Evolutionary conservation across 2,113 vertebrate species (phyloP).

Genomic region (Gasterosteus nipponicus): DNA sequence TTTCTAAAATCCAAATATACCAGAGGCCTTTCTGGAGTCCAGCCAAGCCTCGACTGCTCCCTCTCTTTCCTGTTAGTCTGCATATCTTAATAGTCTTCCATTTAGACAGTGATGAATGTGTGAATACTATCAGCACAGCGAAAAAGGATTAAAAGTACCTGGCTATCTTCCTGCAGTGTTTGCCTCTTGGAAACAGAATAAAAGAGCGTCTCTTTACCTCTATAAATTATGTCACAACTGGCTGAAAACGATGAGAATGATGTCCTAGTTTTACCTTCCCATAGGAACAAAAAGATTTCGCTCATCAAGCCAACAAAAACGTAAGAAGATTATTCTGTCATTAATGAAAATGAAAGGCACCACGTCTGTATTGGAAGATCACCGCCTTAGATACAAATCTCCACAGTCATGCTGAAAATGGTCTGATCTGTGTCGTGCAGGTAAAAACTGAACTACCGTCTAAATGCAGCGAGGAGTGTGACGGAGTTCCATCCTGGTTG

Average conservation of each 20-base stretch:
- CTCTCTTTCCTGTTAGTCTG: conserved; percentile 20
- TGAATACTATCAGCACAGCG: conserved; percentile 45
- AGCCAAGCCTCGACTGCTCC: conserved; percentile 49
- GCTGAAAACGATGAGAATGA: background rate
- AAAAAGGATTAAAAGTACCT: conserved; percentile 7
- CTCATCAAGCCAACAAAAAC: background rate
- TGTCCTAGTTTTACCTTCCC: conserved; percentile 3
- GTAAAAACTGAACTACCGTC: background rate
- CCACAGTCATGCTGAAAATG: background rate
- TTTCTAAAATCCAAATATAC: conserved; percentile 44
- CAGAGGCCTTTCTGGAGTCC: conserved; percentile 37
- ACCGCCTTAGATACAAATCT: background rate
- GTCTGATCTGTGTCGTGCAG: background rate
- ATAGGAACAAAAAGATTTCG: background rate
- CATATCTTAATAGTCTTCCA: conserved; percentile 40
- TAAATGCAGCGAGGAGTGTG: background rate
- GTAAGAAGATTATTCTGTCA: background rate
- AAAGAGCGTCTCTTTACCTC: background rate
- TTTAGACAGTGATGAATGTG: conserved; percentile 55
- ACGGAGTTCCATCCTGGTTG: background rate
- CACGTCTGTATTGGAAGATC: background rate
- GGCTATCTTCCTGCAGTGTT: conserved; percentile 4
- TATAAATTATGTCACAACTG: background rate
- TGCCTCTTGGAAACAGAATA: conserved; percentile 8
- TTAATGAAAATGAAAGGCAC: background rate